Conservation (phyloP, 2,888 invertebrate genomes). For the Pasiphila rectangulata region DNA sequence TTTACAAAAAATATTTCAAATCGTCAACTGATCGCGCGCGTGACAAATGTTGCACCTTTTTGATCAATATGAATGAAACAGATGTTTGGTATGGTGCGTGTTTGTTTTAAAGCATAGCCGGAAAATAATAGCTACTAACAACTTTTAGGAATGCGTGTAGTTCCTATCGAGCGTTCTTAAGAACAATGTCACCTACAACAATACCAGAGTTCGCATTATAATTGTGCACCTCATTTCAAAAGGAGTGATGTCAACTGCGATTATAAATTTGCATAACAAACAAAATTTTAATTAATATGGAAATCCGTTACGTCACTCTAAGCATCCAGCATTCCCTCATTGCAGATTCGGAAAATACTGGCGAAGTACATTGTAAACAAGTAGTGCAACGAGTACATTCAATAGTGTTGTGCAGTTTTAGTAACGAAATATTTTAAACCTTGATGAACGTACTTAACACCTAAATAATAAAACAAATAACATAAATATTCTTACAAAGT, state of each 20-base stretch:
- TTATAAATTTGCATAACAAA: conserved; percentile 25
- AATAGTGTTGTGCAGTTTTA: no score
- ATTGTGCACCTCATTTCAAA: conserved; percentile 12
- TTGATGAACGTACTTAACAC: no score
- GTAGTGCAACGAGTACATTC: background rate
- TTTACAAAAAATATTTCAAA: conserved; percentile 36
- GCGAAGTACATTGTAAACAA: conserved; percentile 7
- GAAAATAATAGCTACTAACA: background rate
- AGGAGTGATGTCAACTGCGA: conserved; percentile 9
- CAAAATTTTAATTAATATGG: conserved; percentile 25
- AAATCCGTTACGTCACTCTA: conserved; percentile 24
- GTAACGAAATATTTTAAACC: no score
- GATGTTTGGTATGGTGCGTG: background rate
- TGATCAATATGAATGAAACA: conserved; percentile 12
- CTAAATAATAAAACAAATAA: no score
- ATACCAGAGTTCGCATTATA: conserved; percentile 13
- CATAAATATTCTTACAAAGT: no score
- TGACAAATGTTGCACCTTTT: conserved; percentile 43
- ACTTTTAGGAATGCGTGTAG: no score
- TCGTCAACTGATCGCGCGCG: conserved; percentile 45
- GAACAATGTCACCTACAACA: no score
- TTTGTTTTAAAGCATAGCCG: background rate
- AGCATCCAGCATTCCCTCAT: conserved; percentile 19
- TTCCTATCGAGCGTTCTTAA: no score
- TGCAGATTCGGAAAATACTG: conserved; percentile 19